Evolutionary conservation across 2,113 vertebrate species (phyloP).

Genomic region (Notarius lentiginosus): DNA sequence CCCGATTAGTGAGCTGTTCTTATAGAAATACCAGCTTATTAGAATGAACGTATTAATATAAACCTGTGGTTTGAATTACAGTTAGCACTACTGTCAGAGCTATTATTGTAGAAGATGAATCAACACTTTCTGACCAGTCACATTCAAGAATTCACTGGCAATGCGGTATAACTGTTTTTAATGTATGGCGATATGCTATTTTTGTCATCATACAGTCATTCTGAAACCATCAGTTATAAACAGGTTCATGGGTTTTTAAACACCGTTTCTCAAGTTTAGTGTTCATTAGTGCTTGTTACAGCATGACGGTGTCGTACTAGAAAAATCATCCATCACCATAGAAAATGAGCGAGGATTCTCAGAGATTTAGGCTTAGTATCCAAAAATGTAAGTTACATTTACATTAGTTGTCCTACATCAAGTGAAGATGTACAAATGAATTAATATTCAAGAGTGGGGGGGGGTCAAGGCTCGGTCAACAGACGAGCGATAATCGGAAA

Average conservation of each 20-base stretch:
- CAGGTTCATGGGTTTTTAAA: background rate
- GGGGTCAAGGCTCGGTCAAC: background rate
- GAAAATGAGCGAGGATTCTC: background rate
- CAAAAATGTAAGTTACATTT: background rate
- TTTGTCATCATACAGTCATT: conserved; percentile 7
- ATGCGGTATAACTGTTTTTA: background rate
- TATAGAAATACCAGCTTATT: background rate
- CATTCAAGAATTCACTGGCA: background rate
- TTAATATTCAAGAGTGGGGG: background rate
- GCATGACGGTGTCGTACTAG: background rate
- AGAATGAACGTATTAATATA: background rate
- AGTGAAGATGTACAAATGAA: background rate
- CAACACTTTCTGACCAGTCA: background rate
- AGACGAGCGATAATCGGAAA: background rate
- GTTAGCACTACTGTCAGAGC: background rate
- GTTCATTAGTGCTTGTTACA: background rate
- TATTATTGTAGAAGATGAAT: background rate
- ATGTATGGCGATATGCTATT: conserved; percentile 3
- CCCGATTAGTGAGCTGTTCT: background rate
- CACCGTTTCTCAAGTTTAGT: conserved; percentile 7
- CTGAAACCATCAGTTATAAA: conserved; percentile 6
- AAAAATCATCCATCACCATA: background rate
- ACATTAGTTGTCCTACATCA: background rate
- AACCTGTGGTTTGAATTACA: background rate
- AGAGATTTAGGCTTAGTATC: background rate